Conservation (phyloP, 2,797 vertebrate genomes). For the Artibeus jamaicensis region DNA sequence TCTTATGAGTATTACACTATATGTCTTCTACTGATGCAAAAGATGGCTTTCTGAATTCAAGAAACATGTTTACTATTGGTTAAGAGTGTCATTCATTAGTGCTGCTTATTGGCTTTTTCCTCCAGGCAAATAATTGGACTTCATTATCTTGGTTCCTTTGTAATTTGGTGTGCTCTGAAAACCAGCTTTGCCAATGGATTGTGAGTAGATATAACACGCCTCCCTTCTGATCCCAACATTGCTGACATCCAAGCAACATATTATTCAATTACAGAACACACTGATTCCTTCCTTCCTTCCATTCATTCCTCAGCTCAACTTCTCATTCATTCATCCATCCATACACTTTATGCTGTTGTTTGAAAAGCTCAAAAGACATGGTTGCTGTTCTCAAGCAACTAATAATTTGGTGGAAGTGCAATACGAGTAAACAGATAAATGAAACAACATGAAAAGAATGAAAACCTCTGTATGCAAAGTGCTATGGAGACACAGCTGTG, state of each 20-base stretch:
- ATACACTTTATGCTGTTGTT: background rate
- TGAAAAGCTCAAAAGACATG: background rate
- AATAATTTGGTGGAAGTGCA: background rate
- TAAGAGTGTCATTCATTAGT: background rate
- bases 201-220: background rate
- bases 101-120: background rate
- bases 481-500: background rate
- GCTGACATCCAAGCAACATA: background rate
- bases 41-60: background rate
- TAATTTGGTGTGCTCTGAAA: background rate
- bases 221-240: background rate
- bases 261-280: background rate
- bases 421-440: background rate
- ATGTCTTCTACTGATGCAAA: background rate
- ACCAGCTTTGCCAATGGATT: background rate
- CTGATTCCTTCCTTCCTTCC: background rate
- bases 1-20: background rate
- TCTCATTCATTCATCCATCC: background rate
- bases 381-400: background rate
- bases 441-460: background rate
- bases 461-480: background rate
- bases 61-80: background rate
- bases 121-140: background rate
- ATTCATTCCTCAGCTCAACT: background rate
- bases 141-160: background rate